A percentile compares a stretch with the other conserved stretches of the same genome.
Evolutionary conservation across 2,888 invertebrate genomes (phyloP).

Genomic region (Oegoconia quadripuncta): DNA sequence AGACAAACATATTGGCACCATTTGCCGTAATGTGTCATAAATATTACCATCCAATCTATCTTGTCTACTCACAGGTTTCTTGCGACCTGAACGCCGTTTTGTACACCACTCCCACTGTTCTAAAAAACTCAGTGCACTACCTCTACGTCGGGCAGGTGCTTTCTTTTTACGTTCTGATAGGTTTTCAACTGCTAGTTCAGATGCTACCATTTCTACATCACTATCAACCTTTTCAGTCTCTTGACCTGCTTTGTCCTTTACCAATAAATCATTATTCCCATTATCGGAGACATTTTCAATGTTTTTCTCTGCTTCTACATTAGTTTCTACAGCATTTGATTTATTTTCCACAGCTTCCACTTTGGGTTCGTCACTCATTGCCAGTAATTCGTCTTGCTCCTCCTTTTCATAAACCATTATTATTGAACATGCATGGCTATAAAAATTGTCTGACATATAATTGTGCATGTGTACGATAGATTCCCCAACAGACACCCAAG

Average conservation of each 20-base stretch:
- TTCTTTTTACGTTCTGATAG: slow-evolving; percentile 63
- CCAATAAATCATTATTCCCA: slow-evolving; percentile 64
- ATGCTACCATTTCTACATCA: slow-evolving; percentile 47
- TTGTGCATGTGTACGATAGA: slow-evolving; percentile 82
- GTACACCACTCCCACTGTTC: slow-evolving; percentile 90
- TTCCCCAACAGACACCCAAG: slow-evolving; percentile 84
- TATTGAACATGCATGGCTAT: slow-evolving; percentile 74
- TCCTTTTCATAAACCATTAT: slow-evolving; percentile 56
- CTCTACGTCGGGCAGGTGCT: slow-evolving; percentile 80
- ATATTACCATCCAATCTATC: slow-evolving; percentile 81
- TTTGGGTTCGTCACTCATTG: slow-evolving; percentile 54
- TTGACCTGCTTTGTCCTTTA: slow-evolving; percentile 60
- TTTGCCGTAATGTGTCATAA: slow-evolving; percentile 82
- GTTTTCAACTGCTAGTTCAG: slow-evolving; percentile 36
- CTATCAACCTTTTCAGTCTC: slow-evolving; percentile 59
- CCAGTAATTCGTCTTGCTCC: slow-evolving; percentile 43
- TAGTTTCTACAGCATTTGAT: slow-evolving; percentile 8
- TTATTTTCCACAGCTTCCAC: slow-evolving; percentile 24
- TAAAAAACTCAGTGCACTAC: slow-evolving; percentile 85
- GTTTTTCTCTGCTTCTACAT: slow-evolving; percentile 42
- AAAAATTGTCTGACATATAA: slow-evolving; percentile 80
- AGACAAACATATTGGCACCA: slow-evolving; percentile 81
- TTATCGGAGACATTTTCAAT: slow-evolving; percentile 50
- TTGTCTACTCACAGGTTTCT: slow-evolving; percentile 75
- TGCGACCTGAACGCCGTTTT: slow-evolving; percentile 75